Conservation (phyloP, 2,797 vertebrate genomes). For the Coracias cyanogaster region DNA sequence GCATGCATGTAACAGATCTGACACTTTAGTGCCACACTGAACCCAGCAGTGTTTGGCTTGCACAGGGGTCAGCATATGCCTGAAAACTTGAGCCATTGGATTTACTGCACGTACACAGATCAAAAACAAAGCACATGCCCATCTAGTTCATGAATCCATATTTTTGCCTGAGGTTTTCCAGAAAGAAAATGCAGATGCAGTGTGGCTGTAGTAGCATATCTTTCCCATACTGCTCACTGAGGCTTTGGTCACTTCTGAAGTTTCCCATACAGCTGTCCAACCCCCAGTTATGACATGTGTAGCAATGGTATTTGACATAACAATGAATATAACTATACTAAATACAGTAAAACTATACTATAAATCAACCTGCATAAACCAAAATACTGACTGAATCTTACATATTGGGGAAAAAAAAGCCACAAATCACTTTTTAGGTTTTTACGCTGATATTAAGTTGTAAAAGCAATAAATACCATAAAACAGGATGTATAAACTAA, state of each 20-base stretch:
- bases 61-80: neutral
- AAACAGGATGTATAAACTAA: neutral
- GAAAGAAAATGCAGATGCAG: neutral
- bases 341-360: neutral
- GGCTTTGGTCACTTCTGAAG: neutral
- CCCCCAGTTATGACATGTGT: neutral
- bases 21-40: neutral
- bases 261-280: neutral
- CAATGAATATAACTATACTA: neutral
- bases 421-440: neutral
- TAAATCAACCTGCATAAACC: neutral
- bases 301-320: neutral
- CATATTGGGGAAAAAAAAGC: fast-evolving
- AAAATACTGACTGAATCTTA: neutral
- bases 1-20: neutral
- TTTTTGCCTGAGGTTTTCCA: neutral
- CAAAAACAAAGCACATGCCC: neutral
- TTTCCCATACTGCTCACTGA: neutral
- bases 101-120: neutral
- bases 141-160: neutral
- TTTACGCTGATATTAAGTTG: neutral
- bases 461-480: neutral
- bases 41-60: neutral
- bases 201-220: neutral
- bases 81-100: neutral